These are phyloP conservation scores for Gracilinanus agilis DNA, from an alignment of 2,113 vertebrate species.

Conservation along the genomic window DNA sequence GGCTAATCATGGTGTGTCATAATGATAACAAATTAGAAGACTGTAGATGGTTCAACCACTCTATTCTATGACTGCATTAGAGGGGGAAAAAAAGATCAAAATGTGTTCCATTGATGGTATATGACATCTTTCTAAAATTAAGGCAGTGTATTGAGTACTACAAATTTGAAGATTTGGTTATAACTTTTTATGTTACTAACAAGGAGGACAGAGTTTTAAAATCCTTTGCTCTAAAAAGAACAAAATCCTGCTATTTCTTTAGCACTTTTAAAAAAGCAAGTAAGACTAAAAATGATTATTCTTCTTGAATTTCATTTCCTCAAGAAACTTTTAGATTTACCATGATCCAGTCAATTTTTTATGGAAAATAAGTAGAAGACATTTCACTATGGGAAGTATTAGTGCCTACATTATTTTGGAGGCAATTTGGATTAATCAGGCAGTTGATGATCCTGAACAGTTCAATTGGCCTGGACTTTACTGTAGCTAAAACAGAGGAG, in stretches of 20 bases:
- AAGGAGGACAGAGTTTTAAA: not conserved
- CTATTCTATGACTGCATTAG: not conserved
- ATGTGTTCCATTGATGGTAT: not conserved
- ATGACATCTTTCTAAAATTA: not conserved
- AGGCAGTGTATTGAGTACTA: not conserved
- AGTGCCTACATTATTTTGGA: slow-evolving; percentile 26
- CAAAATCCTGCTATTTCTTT: not conserved
- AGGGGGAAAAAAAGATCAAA: not conserved
- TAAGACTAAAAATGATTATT: not conserved
- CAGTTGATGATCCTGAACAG: slow-evolving; percentile 43
- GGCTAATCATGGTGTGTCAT: not conserved
- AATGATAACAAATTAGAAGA: not conserved
- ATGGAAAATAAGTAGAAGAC: slow-evolving; percentile 54
- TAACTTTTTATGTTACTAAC: not conserved
- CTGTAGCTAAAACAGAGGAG: not conserved
- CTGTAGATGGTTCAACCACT: not conserved
- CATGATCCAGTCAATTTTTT: slow-evolving; percentile 49
- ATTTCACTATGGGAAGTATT: slow-evolving; percentile 32
- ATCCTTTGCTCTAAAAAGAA: slow-evolving; percentile 20
- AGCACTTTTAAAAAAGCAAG: slow-evolving; percentile 13
- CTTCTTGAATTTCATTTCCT: not conserved
- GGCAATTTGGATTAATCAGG: slow-evolving; percentile 56
- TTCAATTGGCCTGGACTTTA: slow-evolving; percentile 7
- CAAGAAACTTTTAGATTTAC: slow-evolving; percentile 9
- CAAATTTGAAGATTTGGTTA: not conserved